Evolutionary conservation across 2,797 vertebrate species (phyloP).

Genomic region (Enteromius treurensis): DNA sequence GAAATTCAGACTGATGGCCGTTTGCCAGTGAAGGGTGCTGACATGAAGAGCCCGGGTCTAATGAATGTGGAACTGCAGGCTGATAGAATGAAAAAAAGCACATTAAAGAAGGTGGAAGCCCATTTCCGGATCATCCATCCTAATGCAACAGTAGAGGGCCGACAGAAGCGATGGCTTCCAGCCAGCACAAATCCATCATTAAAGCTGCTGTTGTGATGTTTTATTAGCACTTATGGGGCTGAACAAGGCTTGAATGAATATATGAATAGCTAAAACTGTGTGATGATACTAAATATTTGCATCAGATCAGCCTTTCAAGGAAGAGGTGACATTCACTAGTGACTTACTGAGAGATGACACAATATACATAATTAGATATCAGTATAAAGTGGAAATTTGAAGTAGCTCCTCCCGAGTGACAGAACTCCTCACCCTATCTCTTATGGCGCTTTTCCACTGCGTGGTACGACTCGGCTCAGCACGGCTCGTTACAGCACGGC

Average conservation of each 20-base stretch:
- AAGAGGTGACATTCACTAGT: not conserved
- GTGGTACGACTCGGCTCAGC: too few relatives aligned
- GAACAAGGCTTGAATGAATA: conserved; percentile 5
- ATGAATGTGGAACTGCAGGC: not conserved
- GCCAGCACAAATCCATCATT: conserved; percentile 23
- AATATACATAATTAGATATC: not conserved
- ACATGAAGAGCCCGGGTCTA: not conserved
- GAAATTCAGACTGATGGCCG: conserved; percentile 1
- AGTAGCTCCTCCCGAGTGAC: too few relatives aligned
- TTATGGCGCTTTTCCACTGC: too few relatives aligned
- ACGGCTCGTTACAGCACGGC: too few relatives aligned
- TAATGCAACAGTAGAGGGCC: not conserved
- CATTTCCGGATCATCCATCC: conserved; percentile 3
- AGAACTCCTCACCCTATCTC: too few relatives aligned
- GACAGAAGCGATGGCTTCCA: not conserved
- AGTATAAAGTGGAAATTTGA: not conserved
- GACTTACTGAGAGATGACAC: too few relatives aligned
- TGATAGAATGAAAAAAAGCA: not conserved
- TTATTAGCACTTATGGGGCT: conserved; percentile 18
- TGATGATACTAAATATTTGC: not conserved
- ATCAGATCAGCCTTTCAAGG: not conserved
- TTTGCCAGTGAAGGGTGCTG: conserved; percentile 15
- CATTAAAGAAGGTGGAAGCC: conserved; percentile 7
- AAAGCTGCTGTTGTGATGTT: conserved; percentile 1
- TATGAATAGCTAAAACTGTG: not conserved